These are phyloP conservation scores for Tetragnatha montana DNA, from an alignment of 2,888 invertebrate genomes.

Conservation along the genomic window DNA sequence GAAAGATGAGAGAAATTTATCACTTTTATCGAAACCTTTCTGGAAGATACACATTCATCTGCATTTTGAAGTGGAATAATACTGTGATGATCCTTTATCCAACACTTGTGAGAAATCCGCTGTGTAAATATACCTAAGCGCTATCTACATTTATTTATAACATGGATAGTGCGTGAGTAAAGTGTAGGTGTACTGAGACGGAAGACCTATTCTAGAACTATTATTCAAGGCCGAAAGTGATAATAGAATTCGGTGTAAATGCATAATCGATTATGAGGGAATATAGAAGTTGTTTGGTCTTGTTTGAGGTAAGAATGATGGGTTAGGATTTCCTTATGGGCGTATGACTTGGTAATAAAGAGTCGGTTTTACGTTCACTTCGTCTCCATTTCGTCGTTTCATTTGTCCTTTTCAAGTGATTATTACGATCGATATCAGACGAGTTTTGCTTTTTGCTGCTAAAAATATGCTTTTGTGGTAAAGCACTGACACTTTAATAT, in stretches of 20 bases:
- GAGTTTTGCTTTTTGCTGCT: too few species aligned
- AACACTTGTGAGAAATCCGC: neutral
- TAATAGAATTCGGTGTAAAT: neutral
- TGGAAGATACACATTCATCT: neutral
- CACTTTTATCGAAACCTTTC: neutral
- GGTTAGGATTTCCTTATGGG: too few species aligned
- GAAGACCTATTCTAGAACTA: neutral
- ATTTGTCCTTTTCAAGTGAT: too few species aligned
- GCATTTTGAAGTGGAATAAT: neutral
- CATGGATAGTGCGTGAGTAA: neutral
- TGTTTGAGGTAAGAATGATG: too few species aligned
- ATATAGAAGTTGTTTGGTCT: too few species aligned
- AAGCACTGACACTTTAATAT: too few species aligned
- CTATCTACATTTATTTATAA: constrained; percentile 17
- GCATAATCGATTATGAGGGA: neutral
- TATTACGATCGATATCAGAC: too few species aligned
- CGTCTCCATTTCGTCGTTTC: too few species aligned
- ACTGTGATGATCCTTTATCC: neutral
- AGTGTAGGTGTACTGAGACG: neutral
- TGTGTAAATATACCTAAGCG: neutral
- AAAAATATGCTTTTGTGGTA: too few species aligned
- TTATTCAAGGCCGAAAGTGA: neutral
- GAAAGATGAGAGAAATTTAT: neutral
- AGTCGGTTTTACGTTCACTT: too few species aligned
- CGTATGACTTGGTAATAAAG: too few species aligned